Percentiles rank a stretch among this genome's conserved stretches.
Evolutionary conservation across 2,888 invertebrate species (phyloP).

Genomic region (Apomyelois bistriatella): DNA sequence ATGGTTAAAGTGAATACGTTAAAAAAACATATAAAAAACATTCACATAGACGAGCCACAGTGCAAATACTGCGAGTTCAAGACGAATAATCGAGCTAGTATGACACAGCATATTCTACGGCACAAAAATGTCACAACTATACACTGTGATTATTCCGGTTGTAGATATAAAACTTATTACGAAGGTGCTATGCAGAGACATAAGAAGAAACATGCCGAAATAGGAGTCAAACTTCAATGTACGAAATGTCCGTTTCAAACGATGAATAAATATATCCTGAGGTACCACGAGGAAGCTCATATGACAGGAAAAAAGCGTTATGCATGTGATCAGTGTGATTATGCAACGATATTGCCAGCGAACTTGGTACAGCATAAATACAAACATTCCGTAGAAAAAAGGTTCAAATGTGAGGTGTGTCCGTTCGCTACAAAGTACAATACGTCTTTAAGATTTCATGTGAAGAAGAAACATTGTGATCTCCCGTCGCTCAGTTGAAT

Average conservation of each 20-base stretch:
- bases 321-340: constrained; percentile 64
- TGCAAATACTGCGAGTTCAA: constrained; percentile 65
- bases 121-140: constrained; percentile 63
- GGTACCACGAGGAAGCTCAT: constrained; percentile 69
- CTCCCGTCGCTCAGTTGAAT: constrained; percentile 57
- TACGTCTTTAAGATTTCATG: constrained; percentile 68
- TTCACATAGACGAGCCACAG: constrained; percentile 39
- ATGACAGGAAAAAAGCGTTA: constrained; percentile 62
- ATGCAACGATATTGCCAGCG: constrained; percentile 64
- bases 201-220: constrained; percentile 51
- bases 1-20: constrained; percentile 48
- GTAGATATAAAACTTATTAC: constrained; percentile 63
- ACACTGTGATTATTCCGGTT: constrained; percentile 52
- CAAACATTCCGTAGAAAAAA: constrained; percentile 66
- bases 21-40: constrained; percentile 55
- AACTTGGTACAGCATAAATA: constrained; percentile 70
- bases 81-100: constrained; percentile 48
- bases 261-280: constrained; percentile 69
- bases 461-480: constrained; percentile 74
- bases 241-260: constrained; percentile 63
- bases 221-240: constrained; percentile 64
- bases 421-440: constrained; percentile 72
- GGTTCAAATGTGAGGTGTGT: constrained; percentile 71
- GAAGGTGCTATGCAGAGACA: constrained; percentile 66
- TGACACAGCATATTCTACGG: constrained; percentile 64